These are phyloP conservation scores for Microcebus jonahi DNA, from an alignment of 2,113 vertebrate species.

Conservation along the genomic window DNA sequence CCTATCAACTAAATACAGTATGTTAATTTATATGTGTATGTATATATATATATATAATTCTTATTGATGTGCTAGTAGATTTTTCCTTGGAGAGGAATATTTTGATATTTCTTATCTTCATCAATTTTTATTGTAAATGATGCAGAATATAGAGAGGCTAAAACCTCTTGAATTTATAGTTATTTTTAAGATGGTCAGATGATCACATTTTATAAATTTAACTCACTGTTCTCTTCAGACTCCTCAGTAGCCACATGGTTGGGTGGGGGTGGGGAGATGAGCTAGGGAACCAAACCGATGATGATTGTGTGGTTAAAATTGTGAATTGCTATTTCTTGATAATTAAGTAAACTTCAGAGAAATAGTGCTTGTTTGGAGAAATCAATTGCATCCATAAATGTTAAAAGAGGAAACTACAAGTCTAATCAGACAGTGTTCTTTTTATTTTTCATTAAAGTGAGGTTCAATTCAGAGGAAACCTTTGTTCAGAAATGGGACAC, in stretches of 20 bases:
- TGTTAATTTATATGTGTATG: background rate
- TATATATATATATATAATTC: background rate
- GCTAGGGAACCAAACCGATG: background rate
- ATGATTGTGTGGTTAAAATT: background rate
- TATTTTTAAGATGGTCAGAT: background rate
- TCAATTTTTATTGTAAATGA: background rate
- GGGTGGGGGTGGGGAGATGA: background rate
- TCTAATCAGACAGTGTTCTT: background rate
- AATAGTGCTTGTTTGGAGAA: slow-evolving; percentile 19
- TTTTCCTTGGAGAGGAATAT: background rate
- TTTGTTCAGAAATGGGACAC: background rate
- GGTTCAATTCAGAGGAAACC: slow-evolving; percentile 50
- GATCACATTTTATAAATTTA: background rate
- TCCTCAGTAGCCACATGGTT: background rate
- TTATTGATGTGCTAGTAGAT: background rate
- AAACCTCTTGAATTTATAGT: background rate
- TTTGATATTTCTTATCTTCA: background rate
- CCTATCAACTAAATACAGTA: background rate
- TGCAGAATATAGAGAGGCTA: background rate
- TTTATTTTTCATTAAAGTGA: background rate
- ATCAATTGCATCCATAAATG: background rate
- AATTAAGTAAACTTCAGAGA: slow-evolving; percentile 31
- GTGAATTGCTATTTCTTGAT: background rate
- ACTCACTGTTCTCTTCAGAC: background rate
- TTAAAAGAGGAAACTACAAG: slow-evolving; percentile 17